Base-by-base conservation (phyloP, 2,888 invertebrate genomes). In the Diloba caeruleocephala region DNA sequence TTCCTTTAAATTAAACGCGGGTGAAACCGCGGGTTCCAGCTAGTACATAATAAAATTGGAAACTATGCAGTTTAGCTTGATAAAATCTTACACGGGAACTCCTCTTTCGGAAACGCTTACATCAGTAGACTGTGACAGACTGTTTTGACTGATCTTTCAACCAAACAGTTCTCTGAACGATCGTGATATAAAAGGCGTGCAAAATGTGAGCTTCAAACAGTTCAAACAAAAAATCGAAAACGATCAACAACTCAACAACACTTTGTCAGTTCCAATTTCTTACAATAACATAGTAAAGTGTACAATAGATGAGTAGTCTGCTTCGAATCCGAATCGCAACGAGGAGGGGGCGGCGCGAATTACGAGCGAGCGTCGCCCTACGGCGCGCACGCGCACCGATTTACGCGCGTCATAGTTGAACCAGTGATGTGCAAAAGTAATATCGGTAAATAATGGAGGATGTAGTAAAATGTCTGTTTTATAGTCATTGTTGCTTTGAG, bases 371-470 rank as follows among this genome's bases (percentile, higher is more conserved):
- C 77, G 78, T 82, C 84, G 88, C 87, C 90, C 87, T 76, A 61
- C 79, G 90, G 90, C 87, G 88, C 86, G 86, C 92, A 92, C 92
- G 92, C 91, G 91, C 87, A 81, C 82, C 89, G 89, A 92, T 92
- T 92, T 92, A 91, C 92, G 92, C 92, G 90, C 87, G 81, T 82
- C 84, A 83, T 79, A 85, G 76, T 72, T 37, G 44, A 78, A 10
- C 38, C 21, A 86, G 86, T 66, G 86, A 67, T 76, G 85, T n/a
- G 49, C 29, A 2, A 1, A 3, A 4, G 9, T 31, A 6, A 13
- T 60, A 46, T 57, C 55, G 59, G 69, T 66, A 55, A 23, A 46
- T 37, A 37, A 29, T 5, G 7, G 5, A 31, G 36, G 15, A 36
- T 39, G 29, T 57, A 15, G 19, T 57, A 15, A 38, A 21, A 29